Base-by-base conservation (phyloP, 2,888 invertebrate species). In the Diachrysia chrysitis region DNA sequence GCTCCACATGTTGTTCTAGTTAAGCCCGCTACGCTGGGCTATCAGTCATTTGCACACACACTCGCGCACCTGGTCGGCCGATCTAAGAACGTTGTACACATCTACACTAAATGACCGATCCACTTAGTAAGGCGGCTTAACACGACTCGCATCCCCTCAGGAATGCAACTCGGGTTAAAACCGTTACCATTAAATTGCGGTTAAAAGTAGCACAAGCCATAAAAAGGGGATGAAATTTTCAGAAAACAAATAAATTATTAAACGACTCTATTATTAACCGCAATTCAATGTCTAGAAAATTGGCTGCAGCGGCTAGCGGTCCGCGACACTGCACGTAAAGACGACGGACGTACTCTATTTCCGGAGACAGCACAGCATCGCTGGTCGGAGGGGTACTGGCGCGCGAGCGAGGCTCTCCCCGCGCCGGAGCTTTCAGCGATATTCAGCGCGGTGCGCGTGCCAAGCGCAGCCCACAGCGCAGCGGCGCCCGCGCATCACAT, bases 291-390 rank as follows among this genome's bases (percentile, higher is more conserved):
- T 89, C 87, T 88, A 85, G 83, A 86, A 84, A 83, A 76, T 83
- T 81, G 83, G 84, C 79, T 86, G 87, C 86, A 86, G 83, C 83
- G 83, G 85, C 78, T 83, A 83, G 82, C 84, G 85, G 88, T 86
- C 80, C 89, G 89, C 91, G 90, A 87, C 85, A 89, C 88, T 89
- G 87, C 89, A 90, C 89, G 88, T 82, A 85, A 80, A 86, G 84
- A 79, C 84, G 84, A 85, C 88, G 87, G 79, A 89, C 92, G 93
- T 93, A 95, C 95, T 95, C 94, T 95, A 95, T 95, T 94, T 94
- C 93, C 94, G 95, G 95, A 95, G 95, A 95, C 95, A 95, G 95
- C 94, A 93, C 93, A 93, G 95, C 95, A 95, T 95, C 94, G 95
- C 95, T 95, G 95, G 95, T 95, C 95, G 95, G 93, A 95, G 92